phyloP scores from a whole-genome alignment of 2,113 vertebrate genomes.

The Platanista minor region DNA sequence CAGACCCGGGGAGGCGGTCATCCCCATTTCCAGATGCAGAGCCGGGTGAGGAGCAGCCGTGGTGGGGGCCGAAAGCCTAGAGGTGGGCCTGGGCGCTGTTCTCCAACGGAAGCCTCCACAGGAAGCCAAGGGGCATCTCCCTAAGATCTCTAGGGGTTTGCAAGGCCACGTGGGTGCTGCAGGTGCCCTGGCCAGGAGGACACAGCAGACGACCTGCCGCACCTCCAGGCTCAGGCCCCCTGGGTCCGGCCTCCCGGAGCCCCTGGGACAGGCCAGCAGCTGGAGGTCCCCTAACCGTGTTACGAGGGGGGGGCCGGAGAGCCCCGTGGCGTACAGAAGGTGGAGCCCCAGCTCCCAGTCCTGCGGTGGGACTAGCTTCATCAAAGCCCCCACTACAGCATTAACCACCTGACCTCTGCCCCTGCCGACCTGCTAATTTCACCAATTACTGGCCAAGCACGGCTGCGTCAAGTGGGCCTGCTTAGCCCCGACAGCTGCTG shows the following conservation, averaged over 20 bases:
- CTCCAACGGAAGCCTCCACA: neutral
- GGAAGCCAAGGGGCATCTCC: neutral
- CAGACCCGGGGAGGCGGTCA: neutral
- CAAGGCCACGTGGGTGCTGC: neutral
- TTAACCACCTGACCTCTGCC: constrained; percentile 91
- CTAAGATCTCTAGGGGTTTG: neutral
- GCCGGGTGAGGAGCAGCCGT: neutral
- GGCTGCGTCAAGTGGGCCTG: constrained; percentile 89
- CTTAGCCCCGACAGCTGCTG: constrained; percentile 89
- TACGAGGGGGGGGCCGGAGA: neutral
- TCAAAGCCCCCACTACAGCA: constrained; percentile 82
- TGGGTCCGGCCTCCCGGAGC: neutral
- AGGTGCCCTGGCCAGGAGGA: neutral
- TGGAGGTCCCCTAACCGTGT: constrained; percentile 21
- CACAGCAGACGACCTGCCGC: neutral
- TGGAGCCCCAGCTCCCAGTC: constrained; percentile 44
- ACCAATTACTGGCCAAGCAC: constrained; percentile 88
- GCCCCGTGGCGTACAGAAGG: neutral
- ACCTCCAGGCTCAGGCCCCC: neutral
- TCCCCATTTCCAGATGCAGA: neutral
- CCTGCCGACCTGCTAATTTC: constrained; percentile 89
- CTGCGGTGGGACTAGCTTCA: constrained; percentile 80
- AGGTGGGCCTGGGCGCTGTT: neutral
- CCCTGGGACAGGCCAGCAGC: neutral
- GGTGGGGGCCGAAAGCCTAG: neutral